Evolutionary conservation across 1,140 invertebrate species (phyloP), one percentile per base, ranked within the genome.

Genomic region (Hyles euphorbiae): DNA sequence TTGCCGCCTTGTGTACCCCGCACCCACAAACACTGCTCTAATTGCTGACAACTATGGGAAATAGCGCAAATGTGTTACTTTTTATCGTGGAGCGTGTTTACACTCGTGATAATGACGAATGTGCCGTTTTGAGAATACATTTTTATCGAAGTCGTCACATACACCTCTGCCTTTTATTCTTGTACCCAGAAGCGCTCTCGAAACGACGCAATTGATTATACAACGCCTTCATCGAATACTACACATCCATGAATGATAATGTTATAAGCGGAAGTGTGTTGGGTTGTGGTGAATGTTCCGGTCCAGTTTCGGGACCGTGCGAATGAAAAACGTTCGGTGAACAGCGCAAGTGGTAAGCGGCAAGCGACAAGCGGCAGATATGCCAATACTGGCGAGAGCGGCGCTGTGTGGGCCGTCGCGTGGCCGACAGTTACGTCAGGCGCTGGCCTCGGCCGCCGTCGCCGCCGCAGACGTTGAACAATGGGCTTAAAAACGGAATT

Each of bases 11-110:
- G 34, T 64, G n/a, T 45, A 61, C 54, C 53, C 63, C 67, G 57
- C 72, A 71, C 71, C 63, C 70, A 68, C 77, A 63, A 70, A 72
- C 70, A 63, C 65, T 71, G 80, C 71, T 81, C 78, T 85, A 88
- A 85, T 88, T 81, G 77, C 82, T 75, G 76, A 81, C 82, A 84
- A 83, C 74, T 83, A 83, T 84, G 77, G 79, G 82, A 88, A 88
- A 84, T 79, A 81, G 76, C 71, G 74, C 78, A 82, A 81, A 85
- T 83, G 74, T 81, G 70, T 67, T 70, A 67, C 66, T 76, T 78
- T 79, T 79, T 83, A 81, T 83, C 74, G 65, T 67, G 56, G 70
- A 69, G 57, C 59, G 63, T 78, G 70, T 81, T 80, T 75, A 74
- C 68, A 74, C 64, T 79, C 67, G 65, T 74, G 71, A 77, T 81